Evolutionary conservation across 2,797 vertebrate species (phyloP).

Genomic region (Erithacus rubecula): DNA sequence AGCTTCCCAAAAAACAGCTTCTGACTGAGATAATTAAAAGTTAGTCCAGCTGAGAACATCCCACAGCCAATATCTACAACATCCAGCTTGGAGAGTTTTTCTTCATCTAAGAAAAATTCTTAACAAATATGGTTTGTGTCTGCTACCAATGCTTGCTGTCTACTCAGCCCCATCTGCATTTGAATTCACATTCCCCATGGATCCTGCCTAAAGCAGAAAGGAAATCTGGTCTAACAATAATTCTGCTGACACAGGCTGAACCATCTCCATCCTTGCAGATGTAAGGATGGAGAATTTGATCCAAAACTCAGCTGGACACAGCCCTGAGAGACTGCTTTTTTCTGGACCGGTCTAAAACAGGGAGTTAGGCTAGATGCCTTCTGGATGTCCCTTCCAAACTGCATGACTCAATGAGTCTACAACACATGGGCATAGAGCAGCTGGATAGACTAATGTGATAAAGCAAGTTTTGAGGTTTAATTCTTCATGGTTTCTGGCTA

Average conservation of each 20-base stretch:
- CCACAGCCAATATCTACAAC: background rate
- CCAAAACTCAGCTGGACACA: background rate
- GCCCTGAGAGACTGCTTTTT: background rate
- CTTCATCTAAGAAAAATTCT: background rate
- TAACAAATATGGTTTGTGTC: background rate
- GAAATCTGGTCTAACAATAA: background rate
- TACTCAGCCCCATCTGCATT: background rate
- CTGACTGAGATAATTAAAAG: slow-evolving; percentile 36
- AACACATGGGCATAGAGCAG: background rate
- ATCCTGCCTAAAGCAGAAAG: background rate
- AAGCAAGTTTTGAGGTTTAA: background rate
- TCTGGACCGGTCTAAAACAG: background rate
- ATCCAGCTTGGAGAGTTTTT: background rate
- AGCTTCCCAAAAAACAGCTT: background rate
- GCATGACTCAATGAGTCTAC: accelerated
- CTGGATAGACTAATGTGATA: background rate
- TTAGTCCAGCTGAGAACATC: slow-evolving; percentile 9
- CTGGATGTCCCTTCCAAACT: background rate
- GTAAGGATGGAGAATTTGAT: background rate
- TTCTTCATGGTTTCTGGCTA: background rate
- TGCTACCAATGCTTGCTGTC: background rate
- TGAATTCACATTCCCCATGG: background rate
- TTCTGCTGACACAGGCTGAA: background rate
- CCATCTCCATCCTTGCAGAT: background rate
- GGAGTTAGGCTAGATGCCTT: background rate